Conservation (phyloP, 2,888 invertebrate species). For the Drosophila mercatorum region DNA sequence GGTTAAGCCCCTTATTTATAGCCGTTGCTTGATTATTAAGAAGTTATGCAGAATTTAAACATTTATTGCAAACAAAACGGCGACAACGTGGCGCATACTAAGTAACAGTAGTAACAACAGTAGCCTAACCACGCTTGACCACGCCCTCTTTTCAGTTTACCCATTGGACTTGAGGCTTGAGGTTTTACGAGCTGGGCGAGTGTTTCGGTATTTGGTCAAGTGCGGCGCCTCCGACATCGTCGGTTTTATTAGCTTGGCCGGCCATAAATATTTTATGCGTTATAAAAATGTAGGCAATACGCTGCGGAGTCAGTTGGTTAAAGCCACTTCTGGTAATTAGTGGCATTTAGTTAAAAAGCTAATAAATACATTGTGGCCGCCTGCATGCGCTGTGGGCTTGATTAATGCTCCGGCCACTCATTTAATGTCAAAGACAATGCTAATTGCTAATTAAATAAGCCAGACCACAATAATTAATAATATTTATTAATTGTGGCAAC, state of each 20-base stretch:
- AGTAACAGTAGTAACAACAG: slow-evolving; percentile 27
- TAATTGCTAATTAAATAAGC: slow-evolving; percentile 57
- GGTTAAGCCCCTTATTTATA: slow-evolving; percentile 59
- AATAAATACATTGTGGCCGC: slow-evolving; percentile 59
- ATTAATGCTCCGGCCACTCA: slow-evolving; percentile 52
- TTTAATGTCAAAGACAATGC: slow-evolving; percentile 43
- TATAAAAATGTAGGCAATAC: slow-evolving; percentile 61
- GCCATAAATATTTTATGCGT: slow-evolving; percentile 75
- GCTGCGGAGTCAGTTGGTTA: slow-evolving; percentile 35
- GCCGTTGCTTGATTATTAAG: slow-evolving; percentile 72
- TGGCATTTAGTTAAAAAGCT: slow-evolving; percentile 71
- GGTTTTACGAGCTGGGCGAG: slow-evolving; percentile 55
- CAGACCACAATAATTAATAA: slow-evolving; percentile 15
- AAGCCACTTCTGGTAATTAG: slow-evolving; percentile 71
- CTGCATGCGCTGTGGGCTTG: slow-evolving; percentile 33
- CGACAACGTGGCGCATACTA: slow-evolving; percentile 67
- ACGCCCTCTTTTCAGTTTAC: slow-evolving; percentile 25
- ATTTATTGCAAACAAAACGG: slow-evolving; percentile 70
- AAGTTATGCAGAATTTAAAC: slow-evolving; percentile 77
- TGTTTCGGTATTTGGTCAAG: slow-evolving; percentile 51
- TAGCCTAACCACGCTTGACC: slow-evolving; percentile 2
- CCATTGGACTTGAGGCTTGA: slow-evolving; percentile 32
- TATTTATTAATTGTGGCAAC: slow-evolving; percentile 11
- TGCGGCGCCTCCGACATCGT: slow-evolving; percentile 29
- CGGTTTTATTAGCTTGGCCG: slow-evolving; percentile 60